These are phyloP conservation scores for Acanthosepion esculentum DNA, from an alignment of 2,888 invertebrate genomes.

Conservation along the genomic window DNA sequence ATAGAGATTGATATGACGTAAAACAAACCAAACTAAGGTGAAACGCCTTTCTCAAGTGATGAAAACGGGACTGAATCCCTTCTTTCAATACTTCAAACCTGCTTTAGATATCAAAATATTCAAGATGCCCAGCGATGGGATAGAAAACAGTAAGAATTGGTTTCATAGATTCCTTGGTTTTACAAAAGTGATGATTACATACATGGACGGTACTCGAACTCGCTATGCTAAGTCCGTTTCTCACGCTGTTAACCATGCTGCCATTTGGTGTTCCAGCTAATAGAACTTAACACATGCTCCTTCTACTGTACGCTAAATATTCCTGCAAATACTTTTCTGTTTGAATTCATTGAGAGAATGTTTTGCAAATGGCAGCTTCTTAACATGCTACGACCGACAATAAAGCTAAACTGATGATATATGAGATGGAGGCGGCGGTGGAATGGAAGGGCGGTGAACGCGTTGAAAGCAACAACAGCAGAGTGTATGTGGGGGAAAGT, in stretches of 20 bases:
- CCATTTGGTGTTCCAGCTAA: neutral
- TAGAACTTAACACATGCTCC: neutral
- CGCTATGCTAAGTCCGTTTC: neutral
- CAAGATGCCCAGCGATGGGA: no score
- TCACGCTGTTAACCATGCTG: neutral
- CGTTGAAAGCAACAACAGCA: neutral
- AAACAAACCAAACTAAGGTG: no score
- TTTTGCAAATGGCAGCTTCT: neutral
- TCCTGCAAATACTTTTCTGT: neutral
- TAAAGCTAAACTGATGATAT: neutral
- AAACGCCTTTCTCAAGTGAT: no score
- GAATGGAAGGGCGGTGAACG: neutral
- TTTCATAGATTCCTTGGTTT: no score
- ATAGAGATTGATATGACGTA: no score
- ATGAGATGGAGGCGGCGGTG: neutral
- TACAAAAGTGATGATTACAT: no score
- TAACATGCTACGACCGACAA: neutral
- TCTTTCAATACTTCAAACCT: no score
- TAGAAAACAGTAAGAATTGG: no score
- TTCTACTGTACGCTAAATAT: neutral
- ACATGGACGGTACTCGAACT: neutral
- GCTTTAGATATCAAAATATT: no score
- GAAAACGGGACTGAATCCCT: no score
- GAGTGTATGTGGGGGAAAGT: neutral
- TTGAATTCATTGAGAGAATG: neutral